These are phyloP conservation scores for Oxygymnocypris stewartii DNA, from an alignment of 2,113 vertebrate species.

Conservation along the genomic window DNA sequence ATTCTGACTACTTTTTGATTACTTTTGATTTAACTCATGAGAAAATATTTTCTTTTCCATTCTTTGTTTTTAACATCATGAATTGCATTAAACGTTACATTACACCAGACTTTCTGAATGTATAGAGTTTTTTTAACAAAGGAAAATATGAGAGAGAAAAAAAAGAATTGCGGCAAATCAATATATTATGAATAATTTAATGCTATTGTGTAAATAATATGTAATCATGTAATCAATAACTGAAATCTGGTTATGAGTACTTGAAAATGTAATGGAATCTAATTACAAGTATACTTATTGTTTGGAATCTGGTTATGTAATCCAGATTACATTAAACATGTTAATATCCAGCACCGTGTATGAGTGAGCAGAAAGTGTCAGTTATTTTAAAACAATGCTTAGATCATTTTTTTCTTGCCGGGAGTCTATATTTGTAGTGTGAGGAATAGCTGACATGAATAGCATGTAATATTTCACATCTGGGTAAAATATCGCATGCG, in stretches of 20 bases:
- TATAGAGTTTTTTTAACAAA: too few species aligned
- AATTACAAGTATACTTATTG: background rate
- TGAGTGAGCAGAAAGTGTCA: slow-evolving; percentile 53
- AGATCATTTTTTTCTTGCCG: slow-evolving; percentile 47
- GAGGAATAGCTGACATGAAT: slow-evolving; percentile 58
- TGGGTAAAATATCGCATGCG: slow-evolving; percentile 66
- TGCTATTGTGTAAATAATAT: background rate
- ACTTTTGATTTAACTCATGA: too few species aligned
- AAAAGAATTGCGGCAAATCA: too few species aligned
- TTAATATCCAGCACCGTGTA: background rate
- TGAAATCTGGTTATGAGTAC: too few species aligned
- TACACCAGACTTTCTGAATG: background rate
- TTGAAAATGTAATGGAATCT: background rate
- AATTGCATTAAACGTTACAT: too few species aligned
- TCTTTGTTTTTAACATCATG: too few species aligned
- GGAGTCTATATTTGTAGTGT: slow-evolving; percentile 65
- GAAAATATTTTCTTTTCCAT: too few species aligned
- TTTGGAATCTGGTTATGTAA: background rate
- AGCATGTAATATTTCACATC: slow-evolving; percentile 65
- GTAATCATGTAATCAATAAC: background rate
- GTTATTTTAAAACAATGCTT: slow-evolving; percentile 61
- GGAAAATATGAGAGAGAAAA: too few species aligned
- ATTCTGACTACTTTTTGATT: background rate
- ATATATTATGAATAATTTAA: too few species aligned
- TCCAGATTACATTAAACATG: background rate